A percentile compares a stretch with the other conserved stretches of the same genome.
Evolutionary conservation across 2,888 invertebrate genomes (phyloP).

Genomic region (Ophonus ardosiacus): DNA sequence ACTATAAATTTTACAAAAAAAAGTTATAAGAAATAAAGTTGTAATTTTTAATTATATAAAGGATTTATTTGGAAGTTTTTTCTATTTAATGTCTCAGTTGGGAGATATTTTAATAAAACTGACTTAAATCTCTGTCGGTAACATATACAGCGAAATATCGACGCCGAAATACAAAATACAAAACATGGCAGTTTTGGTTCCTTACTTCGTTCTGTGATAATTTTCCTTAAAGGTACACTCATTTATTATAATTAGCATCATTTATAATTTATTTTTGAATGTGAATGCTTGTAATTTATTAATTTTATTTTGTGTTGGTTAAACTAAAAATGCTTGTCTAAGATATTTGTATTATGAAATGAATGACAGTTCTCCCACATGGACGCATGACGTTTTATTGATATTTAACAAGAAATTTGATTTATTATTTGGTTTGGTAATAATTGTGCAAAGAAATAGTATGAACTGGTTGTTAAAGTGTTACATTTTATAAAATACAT

Average conservation of each 20-base stretch:
- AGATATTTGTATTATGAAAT: constrained; percentile 18
- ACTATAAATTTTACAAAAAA: neutral
- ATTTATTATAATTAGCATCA: constrained; percentile 9
- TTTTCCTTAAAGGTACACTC: constrained; percentile 48
- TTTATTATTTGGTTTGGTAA: neutral
- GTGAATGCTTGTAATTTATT: neutral
- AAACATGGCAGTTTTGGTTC: constrained; percentile 64
- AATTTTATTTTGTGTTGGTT: neutral
- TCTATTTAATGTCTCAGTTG: neutral
- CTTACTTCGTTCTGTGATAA: constrained; percentile 61
- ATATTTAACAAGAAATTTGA: constrained; percentile 30
- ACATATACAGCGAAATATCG: neutral
- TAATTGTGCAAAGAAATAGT: neutral
- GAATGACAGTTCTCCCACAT: constrained; percentile 60
- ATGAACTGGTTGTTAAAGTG: neutral
- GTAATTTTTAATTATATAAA: neutral
- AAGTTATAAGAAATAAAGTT: neutral
- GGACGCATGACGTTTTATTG: constrained; percentile 45
- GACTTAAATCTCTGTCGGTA: neutral
- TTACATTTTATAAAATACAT: neutral
- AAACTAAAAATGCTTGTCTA: constrained; percentile 5
- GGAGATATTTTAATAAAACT: neutral
- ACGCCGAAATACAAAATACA: constrained; percentile 63
- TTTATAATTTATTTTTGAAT: neutral
- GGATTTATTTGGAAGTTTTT: neutral